phyloP scores from a whole-genome alignment of 2,113 vertebrate species.

The Stegostoma tigrinum region DNA sequence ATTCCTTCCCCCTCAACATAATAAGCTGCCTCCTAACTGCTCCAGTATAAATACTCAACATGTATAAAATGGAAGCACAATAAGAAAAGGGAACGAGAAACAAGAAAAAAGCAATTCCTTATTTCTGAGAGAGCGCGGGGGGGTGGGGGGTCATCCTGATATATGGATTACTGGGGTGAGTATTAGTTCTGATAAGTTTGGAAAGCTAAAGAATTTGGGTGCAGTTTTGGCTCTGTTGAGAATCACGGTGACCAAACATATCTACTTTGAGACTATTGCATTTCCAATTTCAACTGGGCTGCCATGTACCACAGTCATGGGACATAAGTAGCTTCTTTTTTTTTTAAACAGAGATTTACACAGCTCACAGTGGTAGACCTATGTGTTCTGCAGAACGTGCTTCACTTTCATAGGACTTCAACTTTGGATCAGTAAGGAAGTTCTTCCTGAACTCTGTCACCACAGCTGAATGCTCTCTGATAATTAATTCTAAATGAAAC shows the following conservation, averaged over 20 bases:
- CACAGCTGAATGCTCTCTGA: no score
- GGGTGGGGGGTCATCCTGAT: no score
- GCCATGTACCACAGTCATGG: not conserved
- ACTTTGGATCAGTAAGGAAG: no score
- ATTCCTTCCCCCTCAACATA: no score
- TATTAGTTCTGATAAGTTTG: not conserved
- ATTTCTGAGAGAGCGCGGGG: not conserved
- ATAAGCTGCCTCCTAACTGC: not conserved
- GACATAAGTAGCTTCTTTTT: no score
- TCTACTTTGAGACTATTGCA: not conserved
- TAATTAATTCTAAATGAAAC: no score
- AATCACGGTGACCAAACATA: not conserved
- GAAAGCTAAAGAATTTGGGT: not conserved
- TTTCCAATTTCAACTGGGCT: not conserved
- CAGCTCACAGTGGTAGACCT: no score
- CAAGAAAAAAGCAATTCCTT: not conserved
- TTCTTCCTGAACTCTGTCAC: no score
- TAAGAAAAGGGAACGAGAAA: not conserved
- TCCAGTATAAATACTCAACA: not conserved
- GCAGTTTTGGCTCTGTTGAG: not conserved
- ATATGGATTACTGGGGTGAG: not conserved
- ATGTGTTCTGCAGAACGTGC: no score
- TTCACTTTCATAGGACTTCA: no score
- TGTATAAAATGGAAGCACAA: not conserved
- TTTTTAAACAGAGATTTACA: no score